These are phyloP conservation scores for Gavialis gangeticus DNA, from an alignment of 2,113 vertebrate species.

Conservation along the genomic window DNA sequence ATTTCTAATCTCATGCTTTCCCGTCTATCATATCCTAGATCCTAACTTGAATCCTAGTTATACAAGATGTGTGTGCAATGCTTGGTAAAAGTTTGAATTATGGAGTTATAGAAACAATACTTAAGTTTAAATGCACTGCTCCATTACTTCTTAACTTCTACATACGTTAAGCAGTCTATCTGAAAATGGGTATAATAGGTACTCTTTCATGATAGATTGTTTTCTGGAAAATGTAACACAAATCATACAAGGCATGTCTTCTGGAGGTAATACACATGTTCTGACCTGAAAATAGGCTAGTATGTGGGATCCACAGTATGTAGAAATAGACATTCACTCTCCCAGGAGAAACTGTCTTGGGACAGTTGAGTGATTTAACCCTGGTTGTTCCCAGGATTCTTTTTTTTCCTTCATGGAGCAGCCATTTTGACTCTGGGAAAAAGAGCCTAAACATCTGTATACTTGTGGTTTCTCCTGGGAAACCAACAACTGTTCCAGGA, in stretches of 20 bases:
- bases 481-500: too few relatives aligned
- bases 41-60: background rate
- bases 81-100: background rate
- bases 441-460: too few relatives aligned
- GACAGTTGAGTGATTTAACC: too few relatives aligned
- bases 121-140: background rate
- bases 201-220: conserved; percentile 7
- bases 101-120: background rate
- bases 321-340: too few relatives aligned
- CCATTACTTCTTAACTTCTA: conserved; percentile 7
- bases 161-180: background rate
- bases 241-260: background rate
- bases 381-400: too few relatives aligned
- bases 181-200: background rate
- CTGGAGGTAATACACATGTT: background rate
- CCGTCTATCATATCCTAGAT: conserved; percentile 3
- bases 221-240: conserved; percentile 11
- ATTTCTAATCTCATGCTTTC: background rate
- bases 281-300: background rate
- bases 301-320: background rate
- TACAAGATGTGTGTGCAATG: background rate
- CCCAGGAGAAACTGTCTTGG: too few relatives aligned
- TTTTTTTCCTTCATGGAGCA: too few relatives aligned
- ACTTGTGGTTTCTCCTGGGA: too few relatives aligned
- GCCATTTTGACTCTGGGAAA: too few relatives aligned